These are phyloP conservation scores for Neoaliturus tenellus DNA, from an alignment of 2,888 invertebrate genomes.

Conservation along the genomic window DNA sequence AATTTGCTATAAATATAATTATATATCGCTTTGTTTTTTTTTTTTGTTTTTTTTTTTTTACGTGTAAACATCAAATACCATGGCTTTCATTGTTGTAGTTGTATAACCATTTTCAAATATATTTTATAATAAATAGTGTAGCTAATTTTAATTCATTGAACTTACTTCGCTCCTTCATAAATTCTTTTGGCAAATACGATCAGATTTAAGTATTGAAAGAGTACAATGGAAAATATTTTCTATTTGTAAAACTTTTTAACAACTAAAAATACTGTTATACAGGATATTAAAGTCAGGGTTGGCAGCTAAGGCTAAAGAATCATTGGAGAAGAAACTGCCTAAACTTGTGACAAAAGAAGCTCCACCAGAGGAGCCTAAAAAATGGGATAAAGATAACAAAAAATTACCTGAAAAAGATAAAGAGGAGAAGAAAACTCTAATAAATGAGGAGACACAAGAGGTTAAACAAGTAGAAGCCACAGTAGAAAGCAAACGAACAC, in stretches of 20 bases:
- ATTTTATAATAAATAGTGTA: too few species aligned
- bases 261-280: not conserved
- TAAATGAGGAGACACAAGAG: conserved; percentile 1
- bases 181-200: too few species aligned
- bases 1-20: too few species aligned
- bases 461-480: not conserved
- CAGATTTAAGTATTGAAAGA: too few species aligned
- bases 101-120: too few species aligned
- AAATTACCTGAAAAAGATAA: not conserved
- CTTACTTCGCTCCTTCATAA: too few species aligned
- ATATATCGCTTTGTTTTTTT: too few species aligned
- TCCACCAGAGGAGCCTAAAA: not conserved
- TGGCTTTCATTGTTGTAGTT: too few species aligned
- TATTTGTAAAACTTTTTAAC: not conserved
- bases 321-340: conserved; percentile 77
- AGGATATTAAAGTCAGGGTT: conserved; percentile 77
- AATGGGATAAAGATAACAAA: not conserved
- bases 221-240: too few species aligned
- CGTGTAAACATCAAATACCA: too few species aligned
- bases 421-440: not conserved
- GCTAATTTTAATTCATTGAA: too few species aligned
- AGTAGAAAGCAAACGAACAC: not conserved
- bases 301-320: conserved; percentile 84
- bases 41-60: too few species aligned
- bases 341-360: conserved; percentile 58